Conservation (phyloP, 2,113 vertebrate species). For the Pelecanoides urinatrix region DNA sequence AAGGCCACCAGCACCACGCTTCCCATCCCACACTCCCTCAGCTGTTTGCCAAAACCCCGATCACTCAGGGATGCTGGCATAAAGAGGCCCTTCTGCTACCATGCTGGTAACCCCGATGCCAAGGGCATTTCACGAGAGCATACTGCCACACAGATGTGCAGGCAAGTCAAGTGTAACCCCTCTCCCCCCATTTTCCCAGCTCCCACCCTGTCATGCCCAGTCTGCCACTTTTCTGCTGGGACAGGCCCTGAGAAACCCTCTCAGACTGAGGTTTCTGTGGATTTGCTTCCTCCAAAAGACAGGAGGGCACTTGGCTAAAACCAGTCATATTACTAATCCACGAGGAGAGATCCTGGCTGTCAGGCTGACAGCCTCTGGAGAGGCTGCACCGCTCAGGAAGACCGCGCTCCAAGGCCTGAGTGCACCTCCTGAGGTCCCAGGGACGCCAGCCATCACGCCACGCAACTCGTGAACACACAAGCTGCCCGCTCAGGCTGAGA, state of each 20-base stretch:
- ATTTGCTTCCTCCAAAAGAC: neutral
- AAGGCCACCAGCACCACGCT: neutral
- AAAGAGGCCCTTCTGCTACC: neutral
- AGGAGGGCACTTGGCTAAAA: neutral
- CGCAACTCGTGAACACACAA: neutral
- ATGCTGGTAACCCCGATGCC: neutral
- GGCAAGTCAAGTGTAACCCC: neutral
- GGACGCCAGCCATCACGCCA: neutral
- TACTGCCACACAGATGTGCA: neutral
- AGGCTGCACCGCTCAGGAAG: neutral
- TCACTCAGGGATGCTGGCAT: neutral
- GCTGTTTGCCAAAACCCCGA: fast-evolving
- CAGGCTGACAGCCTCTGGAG: neutral
- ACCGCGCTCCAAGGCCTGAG: neutral
- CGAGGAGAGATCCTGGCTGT: neutral
- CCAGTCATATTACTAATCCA: neutral
- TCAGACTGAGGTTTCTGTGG: neutral
- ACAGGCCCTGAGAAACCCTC: neutral
- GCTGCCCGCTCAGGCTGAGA: neutral
- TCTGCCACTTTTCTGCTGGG: neutral
- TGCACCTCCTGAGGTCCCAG: neutral
- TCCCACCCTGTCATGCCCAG: neutral
- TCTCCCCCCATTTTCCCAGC: neutral
- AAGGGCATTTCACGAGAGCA: neutral
- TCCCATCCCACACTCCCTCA: neutral